These are phyloP conservation scores for Diarsia mendica DNA, from an alignment of 2,888 invertebrate species.

Conservation along the genomic window DNA sequence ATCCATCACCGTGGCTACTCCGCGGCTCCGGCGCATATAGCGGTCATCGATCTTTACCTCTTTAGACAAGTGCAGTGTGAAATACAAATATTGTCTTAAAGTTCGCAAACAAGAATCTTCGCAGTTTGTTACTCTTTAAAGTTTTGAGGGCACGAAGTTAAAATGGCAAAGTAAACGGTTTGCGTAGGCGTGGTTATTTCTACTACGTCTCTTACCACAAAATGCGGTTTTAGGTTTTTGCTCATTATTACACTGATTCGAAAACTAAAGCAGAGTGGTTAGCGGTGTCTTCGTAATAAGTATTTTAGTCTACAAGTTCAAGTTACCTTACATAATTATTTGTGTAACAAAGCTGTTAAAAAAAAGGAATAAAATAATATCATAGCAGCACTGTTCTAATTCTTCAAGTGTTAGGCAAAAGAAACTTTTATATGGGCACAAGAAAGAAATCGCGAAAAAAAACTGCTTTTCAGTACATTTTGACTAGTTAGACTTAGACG, in stretches of 20 bases:
- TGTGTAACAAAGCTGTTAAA: background rate
- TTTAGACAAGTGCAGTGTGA: slow-evolving; percentile 14
- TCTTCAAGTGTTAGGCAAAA: too few relatives aligned
- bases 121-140: slow-evolving; percentile 9
- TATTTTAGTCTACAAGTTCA: background rate
- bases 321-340: too few relatives aligned
- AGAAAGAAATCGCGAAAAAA: too few relatives aligned
- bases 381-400: background rate
- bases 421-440: too few relatives aligned
- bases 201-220: background rate
- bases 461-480: too few relatives aligned
- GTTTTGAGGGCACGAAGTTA: background rate
- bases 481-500: too few relatives aligned
- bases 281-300: slow-evolving; percentile 8
- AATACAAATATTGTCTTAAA: slow-evolving; percentile 30
- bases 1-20: background rate
- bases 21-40: background rate
- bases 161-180: slow-evolving; percentile 17
- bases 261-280: background rate
- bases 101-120: slow-evolving; percentile 21
- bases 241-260: background rate
- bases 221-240: background rate
- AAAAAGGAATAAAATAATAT: background rate
- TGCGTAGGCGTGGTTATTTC: background rate
- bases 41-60: slow-evolving; percentile 45